Conservation (phyloP, 2,888 invertebrate species). For the Frankliniella intonsa region DNA sequence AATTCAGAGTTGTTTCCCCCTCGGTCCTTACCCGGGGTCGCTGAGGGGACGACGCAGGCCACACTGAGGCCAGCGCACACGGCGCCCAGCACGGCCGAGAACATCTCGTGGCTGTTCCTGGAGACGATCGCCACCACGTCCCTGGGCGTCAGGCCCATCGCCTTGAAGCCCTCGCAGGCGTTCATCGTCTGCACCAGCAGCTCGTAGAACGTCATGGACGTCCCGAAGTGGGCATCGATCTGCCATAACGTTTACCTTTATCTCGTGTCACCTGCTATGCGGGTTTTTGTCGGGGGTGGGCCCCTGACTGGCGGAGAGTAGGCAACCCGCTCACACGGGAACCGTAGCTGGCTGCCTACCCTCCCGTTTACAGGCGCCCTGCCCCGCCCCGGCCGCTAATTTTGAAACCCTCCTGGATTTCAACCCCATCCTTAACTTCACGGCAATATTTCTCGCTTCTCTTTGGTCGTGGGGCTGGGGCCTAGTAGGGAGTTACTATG, state of each 20-base stretch:
- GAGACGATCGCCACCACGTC: background rate
- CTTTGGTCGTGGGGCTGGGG: too few relatives aligned
- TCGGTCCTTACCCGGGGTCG: background rate
- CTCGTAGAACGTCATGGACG: background rate
- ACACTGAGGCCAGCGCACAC: background rate
- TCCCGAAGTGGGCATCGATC: background rate
- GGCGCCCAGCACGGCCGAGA: background rate
- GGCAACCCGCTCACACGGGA: too few relatives aligned
- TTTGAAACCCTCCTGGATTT: too few relatives aligned
- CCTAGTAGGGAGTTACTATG: too few relatives aligned
- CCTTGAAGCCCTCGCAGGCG: background rate
- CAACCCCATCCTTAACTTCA: too few relatives aligned
- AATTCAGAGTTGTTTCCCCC: too few relatives aligned
- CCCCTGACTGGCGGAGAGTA: too few relatives aligned
- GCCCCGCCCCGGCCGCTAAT: too few relatives aligned
- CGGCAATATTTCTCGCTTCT: too few relatives aligned
- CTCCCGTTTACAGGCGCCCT: background rate
- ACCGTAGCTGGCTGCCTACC: background rate
- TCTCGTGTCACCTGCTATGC: background rate
- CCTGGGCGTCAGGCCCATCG: background rate
- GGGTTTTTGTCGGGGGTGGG: too few relatives aligned
- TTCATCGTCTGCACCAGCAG: slow-evolving; percentile 1
- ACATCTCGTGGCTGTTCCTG: background rate
- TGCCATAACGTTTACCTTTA: background rate
- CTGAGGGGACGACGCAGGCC: background rate